A percentile compares a stretch with the other conserved stretches of the same genome.
These are phyloP conservation scores for Antheraea mylitta DNA, from an alignment of 1,140 invertebrate species.

Conservation along the genomic window DNA sequence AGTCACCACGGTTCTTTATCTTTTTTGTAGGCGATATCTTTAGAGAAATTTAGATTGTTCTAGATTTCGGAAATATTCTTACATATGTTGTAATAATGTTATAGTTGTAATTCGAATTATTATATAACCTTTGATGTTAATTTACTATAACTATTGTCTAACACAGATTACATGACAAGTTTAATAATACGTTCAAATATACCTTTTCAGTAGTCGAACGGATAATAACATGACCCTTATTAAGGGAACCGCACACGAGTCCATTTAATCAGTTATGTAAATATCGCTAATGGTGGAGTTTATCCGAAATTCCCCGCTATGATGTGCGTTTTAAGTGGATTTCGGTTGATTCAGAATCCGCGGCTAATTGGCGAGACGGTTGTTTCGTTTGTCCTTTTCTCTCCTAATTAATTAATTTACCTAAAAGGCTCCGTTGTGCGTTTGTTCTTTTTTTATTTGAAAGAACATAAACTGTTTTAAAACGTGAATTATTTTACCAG, in stretches of 20 bases:
- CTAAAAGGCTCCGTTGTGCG: background rate
- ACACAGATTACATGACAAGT: too few species aligned
- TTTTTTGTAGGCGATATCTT: too few species aligned
- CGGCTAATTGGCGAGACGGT: background rate
- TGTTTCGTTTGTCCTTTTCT: background rate
- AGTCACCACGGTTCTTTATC: too few species aligned
- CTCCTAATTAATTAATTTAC: background rate
- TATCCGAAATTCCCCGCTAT: background rate
- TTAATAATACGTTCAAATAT: background rate
- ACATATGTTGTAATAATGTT: too few species aligned
- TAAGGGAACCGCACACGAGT: background rate
- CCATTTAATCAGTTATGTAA: background rate
- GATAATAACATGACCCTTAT: background rate
- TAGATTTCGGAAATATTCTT: too few species aligned
- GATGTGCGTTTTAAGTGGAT: background rate
- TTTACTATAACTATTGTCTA: too few species aligned
- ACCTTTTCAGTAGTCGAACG: background rate
- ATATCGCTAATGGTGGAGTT: slow-evolving; percentile 1
- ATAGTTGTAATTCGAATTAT: too few species aligned
- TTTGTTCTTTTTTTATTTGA: background rate
- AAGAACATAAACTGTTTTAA: too few species aligned
- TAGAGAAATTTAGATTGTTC: too few species aligned
- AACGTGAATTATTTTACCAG: too few species aligned
- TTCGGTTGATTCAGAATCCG: background rate
- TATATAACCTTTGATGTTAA: too few species aligned